A percentile compares a stretch with the other conserved stretches of the same genome.
Evolutionary conservation across 2,113 vertebrate genomes (phyloP).

Genomic region (Brachirus orientalis): DNA sequence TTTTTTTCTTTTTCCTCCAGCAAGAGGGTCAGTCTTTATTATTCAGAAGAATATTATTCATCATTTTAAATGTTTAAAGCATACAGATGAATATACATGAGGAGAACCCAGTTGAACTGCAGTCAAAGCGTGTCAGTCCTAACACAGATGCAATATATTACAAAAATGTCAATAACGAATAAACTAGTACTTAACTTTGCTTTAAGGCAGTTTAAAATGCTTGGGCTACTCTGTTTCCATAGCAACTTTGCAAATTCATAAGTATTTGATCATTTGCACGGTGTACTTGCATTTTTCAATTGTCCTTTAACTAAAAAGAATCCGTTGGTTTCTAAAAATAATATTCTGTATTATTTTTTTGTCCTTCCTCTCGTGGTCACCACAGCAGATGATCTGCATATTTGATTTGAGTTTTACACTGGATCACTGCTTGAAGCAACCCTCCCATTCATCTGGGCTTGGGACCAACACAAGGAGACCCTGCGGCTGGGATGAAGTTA

Average conservation of each 20-base stretch:
- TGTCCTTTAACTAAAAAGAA: no score
- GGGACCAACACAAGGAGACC: no score
- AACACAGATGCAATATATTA: conserved; percentile 23
- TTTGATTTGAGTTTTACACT: no score
- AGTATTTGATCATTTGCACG: neutral
- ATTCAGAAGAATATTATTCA: conserved; percentile 69
- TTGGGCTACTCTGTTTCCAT: neutral
- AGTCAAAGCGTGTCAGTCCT: neutral
- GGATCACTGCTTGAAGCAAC: no score
- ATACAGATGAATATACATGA: conserved; percentile 71
- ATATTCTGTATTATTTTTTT: no score
- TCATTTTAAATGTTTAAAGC: conserved; percentile 73
- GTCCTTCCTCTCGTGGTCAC: no score
- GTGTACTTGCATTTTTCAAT: no score
- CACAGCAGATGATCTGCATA: no score
- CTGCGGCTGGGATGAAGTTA: no score
- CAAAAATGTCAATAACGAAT: conserved; percentile 21
- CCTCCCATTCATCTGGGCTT: no score
- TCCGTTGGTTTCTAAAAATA: neutral
- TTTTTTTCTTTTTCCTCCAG: conserved; percentile 8
- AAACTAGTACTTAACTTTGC: neutral
- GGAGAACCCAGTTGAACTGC: conserved; percentile 4
- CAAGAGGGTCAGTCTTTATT: conserved; percentile 37
- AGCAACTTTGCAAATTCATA: neutral
- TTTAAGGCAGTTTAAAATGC: no score